Evolutionary conservation across 2,888 invertebrate genomes (phyloP).

Genomic region (Mimumesa dahlbomi): DNA sequence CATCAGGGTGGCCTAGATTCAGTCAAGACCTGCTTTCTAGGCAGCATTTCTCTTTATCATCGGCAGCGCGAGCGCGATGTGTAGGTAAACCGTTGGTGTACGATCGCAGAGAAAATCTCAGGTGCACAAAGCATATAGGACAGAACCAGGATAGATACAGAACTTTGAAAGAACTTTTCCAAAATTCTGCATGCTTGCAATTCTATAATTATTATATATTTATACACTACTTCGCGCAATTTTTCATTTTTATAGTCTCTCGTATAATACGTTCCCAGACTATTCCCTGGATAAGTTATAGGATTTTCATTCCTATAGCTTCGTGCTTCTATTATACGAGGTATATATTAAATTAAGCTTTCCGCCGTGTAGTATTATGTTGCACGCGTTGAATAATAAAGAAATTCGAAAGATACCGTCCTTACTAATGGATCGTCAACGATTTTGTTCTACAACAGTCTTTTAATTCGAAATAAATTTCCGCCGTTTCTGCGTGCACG

Average conservation of each 20-base stretch:
- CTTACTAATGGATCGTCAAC: neutral
- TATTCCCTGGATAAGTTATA: too few species aligned
- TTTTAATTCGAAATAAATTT: constrained; percentile 28
- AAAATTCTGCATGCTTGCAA: neutral
- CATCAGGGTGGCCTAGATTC: constrained; percentile 79
- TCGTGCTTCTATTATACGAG: too few species aligned
- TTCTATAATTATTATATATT: too few species aligned
- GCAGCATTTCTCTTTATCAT: constrained; percentile 80
- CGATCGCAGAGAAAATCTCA: constrained; percentile 70
- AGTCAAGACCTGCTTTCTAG: constrained; percentile 80
- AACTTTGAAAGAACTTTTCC: neutral
- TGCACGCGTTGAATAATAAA: neutral
- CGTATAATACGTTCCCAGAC: too few species aligned
- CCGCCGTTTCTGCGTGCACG: constrained; percentile 9
- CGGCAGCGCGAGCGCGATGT: constrained; percentile 66
- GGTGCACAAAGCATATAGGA: constrained; percentile 32
- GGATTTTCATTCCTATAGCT: too few species aligned
- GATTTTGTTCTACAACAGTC: constrained; percentile 26
- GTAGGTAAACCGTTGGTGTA: constrained; percentile 68
- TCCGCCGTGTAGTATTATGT: neutral
- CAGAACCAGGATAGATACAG: constrained; percentile 21
- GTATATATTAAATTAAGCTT: too few species aligned
- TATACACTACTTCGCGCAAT: neutral
- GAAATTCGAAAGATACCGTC: neutral
- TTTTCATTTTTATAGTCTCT: too few species aligned